A percentile compares a stretch with the other conserved stretches of the same genome.
Conservation (phyloP, 2,797 vertebrate genomes). For the Falco biarmicus region DNA sequence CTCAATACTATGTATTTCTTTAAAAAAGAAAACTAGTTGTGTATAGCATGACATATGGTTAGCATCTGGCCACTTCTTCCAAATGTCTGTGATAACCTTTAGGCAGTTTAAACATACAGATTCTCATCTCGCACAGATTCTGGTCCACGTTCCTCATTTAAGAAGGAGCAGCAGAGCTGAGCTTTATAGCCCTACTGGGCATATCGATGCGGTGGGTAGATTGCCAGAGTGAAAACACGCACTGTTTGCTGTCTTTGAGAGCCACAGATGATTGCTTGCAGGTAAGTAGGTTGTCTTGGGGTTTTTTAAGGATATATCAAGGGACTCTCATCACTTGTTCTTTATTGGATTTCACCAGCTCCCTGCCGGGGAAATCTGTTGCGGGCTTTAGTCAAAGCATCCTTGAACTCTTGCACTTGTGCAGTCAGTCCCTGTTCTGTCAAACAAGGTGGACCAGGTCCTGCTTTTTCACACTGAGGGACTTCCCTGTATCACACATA, state of each 20-base stretch:
- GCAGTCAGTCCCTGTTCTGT: neutral
- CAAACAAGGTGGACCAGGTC: neutral
- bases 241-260: neutral
- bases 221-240: neutral
- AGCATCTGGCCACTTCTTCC: neutral
- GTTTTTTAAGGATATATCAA: neutral
- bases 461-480: neutral
- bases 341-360: neutral
- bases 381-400: neutral
- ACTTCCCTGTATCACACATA: neutral
- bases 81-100: neutral
- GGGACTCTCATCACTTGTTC: neutral
- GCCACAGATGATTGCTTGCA: neutral
- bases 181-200: neutral
- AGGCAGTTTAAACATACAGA: neutral
- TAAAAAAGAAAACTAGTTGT: neutral
- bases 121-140: neutral
- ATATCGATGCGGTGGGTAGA: neutral
- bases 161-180: neutral
- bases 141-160: neutral
- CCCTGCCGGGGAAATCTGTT: neutral
- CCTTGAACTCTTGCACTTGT: neutral
- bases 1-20: neutral
- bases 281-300: neutral
- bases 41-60: neutral